These are phyloP conservation scores for Hucho hucho DNA, from an alignment of 2,113 vertebrate species.

Conservation along the genomic window DNA sequence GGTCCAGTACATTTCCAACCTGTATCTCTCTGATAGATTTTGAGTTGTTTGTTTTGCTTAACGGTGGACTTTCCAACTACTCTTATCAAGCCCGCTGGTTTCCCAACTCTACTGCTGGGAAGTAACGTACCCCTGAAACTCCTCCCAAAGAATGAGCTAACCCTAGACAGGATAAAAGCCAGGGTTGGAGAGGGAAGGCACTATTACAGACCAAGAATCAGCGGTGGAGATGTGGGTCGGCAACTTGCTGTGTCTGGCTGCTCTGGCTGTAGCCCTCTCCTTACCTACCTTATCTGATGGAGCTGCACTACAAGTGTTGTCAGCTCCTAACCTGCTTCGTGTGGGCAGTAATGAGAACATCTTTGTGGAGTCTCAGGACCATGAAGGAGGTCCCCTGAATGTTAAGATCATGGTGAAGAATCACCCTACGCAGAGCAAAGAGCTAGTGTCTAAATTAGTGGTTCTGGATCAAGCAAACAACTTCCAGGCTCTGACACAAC, in stretches of 20 bases:
- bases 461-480: constrained; percentile 20
- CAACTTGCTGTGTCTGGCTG: constrained; percentile 31
- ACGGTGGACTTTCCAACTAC: no score
- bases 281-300: constrained; percentile 32
- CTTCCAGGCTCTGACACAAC: constrained; percentile 41
- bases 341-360: constrained; percentile 67
- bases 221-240: no score
- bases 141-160: no score
- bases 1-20: no score
- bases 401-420: constrained; percentile 58
- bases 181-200: no score
- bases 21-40: no score
- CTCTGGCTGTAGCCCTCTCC: constrained; percentile 38
- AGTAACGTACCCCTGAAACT: no score
- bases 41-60: no score
- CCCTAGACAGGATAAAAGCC: no score
- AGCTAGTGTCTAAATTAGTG: constrained; percentile 20
- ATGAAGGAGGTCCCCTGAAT: accelerated
- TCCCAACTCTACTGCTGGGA: no score
- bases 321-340: constrained; percentile 70
- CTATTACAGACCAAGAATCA: no score
- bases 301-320: constrained; percentile 48
- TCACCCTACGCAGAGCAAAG: constrained; percentile 50
- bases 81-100: no score
- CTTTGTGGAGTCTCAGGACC: constrained; percentile 74